Percentiles rank a stretch among this genome's conserved stretches.
phyloP scores from a whole-genome alignment of 2,113 vertebrate species.

The Hylia prasina region DNA sequence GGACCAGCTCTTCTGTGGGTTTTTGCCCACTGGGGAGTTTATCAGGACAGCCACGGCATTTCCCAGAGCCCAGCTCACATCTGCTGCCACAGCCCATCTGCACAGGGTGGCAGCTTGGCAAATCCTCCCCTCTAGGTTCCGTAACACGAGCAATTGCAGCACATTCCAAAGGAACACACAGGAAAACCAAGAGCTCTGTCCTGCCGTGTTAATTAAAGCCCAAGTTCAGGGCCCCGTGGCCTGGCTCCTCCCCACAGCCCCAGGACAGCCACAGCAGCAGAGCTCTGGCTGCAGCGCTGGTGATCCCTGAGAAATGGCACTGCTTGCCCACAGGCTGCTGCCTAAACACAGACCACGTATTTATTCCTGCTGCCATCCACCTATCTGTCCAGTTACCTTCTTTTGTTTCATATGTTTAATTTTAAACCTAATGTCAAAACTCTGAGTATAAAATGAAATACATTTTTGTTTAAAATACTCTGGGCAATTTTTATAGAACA shows the following conservation, averaged over 20 bases:
- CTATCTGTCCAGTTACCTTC: constrained; percentile 45
- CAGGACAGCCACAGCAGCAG: not conserved
- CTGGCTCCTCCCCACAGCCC: not conserved
- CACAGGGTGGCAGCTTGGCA: not conserved
- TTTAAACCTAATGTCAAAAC: constrained; percentile 60
- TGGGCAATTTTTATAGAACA: constrained; percentile 78
- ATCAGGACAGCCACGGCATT: not conserved
- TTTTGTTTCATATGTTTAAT: constrained; percentile 62
- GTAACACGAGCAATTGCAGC: accelerated
- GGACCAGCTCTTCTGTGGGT: not conserved
- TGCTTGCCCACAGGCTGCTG: not conserved
- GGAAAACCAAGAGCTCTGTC: not conserved
- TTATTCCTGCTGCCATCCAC: not conserved
- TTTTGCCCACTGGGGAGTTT: not conserved
- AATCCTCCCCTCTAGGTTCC: not conserved
- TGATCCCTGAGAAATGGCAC: not conserved
- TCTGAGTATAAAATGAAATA: constrained; percentile 69
- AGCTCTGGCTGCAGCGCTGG: not conserved
- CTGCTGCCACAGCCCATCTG: not conserved
- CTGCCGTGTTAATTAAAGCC: not conserved
- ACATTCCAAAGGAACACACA: not conserved
- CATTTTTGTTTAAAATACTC: constrained; percentile 76
- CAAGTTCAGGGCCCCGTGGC: not conserved
- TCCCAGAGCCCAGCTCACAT: not conserved
- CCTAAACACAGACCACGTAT: not conserved